These are phyloP conservation scores for Forbesichthys papilliferus DNA, from an alignment of 2,113 vertebrate genomes.

Conservation along the genomic window DNA sequence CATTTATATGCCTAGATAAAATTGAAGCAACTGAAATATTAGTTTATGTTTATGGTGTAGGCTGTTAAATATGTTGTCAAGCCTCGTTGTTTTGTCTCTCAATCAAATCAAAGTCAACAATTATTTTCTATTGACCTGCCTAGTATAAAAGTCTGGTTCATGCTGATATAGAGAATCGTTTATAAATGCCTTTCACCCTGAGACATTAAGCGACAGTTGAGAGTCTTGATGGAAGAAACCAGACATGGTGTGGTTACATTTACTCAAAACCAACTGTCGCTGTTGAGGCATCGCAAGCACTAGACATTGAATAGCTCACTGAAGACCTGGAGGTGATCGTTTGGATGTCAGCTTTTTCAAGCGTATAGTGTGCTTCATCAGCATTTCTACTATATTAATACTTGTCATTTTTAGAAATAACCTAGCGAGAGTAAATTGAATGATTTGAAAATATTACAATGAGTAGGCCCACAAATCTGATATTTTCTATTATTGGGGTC, in stretches of 20 bases:
- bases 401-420: background rate
- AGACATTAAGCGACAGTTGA: slow-evolving; percentile 76
- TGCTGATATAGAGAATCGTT: slow-evolving; percentile 71
- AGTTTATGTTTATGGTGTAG: slow-evolving; percentile 31
- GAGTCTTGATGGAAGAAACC: slow-evolving; percentile 25
- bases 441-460: slow-evolving; percentile 11
- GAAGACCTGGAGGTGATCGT: slow-evolving; percentile 1
- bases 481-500: slow-evolving; percentile 11
- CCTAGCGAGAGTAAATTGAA: slow-evolving; percentile 4
- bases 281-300: slow-evolving; percentile 17
- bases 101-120: slow-evolving; percentile 9
- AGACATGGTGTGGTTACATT: slow-evolving; percentile 21
- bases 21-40: slow-evolving; percentile 7
- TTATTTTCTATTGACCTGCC: background rate
- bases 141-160: slow-evolving; percentile 75
- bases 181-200: slow-evolving; percentile 83
- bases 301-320: slow-evolving; percentile 16
- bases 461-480: slow-evolving; percentile 8
- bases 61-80: background rate
- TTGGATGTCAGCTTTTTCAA: slow-evolving; percentile 12
- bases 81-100: slow-evolving; percentile 1
- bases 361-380: background rate
- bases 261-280: slow-evolving; percentile 36
- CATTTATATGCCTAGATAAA: too few species aligned
- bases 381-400: background rate